Conservation (phyloP, 2,113 vertebrate genomes). For the Stictonetta naevosa region DNA sequence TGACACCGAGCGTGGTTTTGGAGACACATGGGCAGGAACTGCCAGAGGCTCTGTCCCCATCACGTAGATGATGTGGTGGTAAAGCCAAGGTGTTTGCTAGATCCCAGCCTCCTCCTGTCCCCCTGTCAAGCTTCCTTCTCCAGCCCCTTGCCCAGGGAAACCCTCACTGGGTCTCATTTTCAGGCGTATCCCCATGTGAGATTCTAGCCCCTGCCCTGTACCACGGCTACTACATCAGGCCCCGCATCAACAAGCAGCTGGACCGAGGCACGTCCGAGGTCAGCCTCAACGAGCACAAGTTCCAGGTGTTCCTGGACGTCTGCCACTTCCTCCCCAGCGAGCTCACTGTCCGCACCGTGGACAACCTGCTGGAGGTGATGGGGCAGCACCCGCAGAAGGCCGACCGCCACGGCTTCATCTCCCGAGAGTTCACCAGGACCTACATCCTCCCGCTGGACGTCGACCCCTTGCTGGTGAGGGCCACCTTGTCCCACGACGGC, state of each 20-base stretch:
- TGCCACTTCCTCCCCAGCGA: conserved; percentile 88
- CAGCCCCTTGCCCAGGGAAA: background rate
- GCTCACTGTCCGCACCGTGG: conserved; percentile 84
- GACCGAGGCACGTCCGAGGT: conserved; percentile 84
- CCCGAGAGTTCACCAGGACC: conserved; percentile 86
- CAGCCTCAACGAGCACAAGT: conserved; percentile 82
- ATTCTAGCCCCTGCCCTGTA: conserved; percentile 85
- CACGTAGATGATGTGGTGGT: background rate
- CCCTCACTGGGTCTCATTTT: background rate
- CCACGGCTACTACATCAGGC: conserved; percentile 89
- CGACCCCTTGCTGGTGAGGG: conserved; percentile 82
- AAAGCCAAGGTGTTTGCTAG: background rate
- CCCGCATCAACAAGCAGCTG: conserved; percentile 78
- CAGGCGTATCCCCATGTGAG: conserved; percentile 83
- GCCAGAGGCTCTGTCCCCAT: background rate
- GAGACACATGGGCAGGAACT: background rate
- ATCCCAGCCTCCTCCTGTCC: background rate
- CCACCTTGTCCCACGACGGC: conserved; percentile 84
- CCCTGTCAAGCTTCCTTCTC: background rate
- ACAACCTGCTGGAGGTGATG: conserved; percentile 88
- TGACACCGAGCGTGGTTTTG: background rate
- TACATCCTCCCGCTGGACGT: conserved; percentile 87
- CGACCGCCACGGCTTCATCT: conserved; percentile 86
- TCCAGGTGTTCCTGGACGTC: conserved; percentile 85
- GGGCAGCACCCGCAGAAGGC: conserved; percentile 84